Base-by-base conservation (phyloP, 2,888 invertebrate species). In the Mythimna pallens region DNA sequence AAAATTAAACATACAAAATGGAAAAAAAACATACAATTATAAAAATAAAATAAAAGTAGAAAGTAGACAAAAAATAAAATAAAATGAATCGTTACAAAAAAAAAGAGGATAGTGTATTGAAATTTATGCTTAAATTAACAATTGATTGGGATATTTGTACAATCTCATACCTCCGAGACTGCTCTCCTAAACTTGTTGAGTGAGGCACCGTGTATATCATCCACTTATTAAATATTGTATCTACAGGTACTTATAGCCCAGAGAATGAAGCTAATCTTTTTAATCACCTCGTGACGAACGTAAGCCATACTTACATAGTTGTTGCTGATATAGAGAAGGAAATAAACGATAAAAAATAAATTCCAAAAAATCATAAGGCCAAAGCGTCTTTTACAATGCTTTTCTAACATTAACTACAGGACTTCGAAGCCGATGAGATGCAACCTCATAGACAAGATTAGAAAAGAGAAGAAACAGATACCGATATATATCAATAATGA, bases 361-460 rank as follows among this genome's bases (percentile, higher is more conserved):
- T 50, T 4, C 50, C 17, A 20, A 2, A 43, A 25, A 14, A 22
- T 14, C 0, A 7, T 34, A 22, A 2, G 17, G 30, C 3, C 14
- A 43, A 43, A 71, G 20, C 7, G 10, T 52, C 9, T 17, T 40
- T 50, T 25, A 70, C 1, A 20, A 25, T 9, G 36, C 6, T 36
- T 58, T 73, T 73, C 12, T 58, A 17, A 34, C 3, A 50, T 9
- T 73, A 14, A 30, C 9, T 3, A 59, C 40, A 57, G 50, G n/a
- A n/a, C n/a, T 52, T 52, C n/a, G 9, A 52, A 52, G 50, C 50
- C 20, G 50, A n/a, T 52, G n/a, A 52, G 50, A 52, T 52, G 50
- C 20, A 52, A 7, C n/a, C 20, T 20, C n/a, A n/a, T 3, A n/a
- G 2, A 3, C 50, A 52, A 52, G 20, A 52, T n/a, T 52, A 52